These are phyloP conservation scores for Oncorhynchus gorbuscha DNA, from an alignment of 2,113 vertebrate species.

Conservation along the genomic window DNA sequence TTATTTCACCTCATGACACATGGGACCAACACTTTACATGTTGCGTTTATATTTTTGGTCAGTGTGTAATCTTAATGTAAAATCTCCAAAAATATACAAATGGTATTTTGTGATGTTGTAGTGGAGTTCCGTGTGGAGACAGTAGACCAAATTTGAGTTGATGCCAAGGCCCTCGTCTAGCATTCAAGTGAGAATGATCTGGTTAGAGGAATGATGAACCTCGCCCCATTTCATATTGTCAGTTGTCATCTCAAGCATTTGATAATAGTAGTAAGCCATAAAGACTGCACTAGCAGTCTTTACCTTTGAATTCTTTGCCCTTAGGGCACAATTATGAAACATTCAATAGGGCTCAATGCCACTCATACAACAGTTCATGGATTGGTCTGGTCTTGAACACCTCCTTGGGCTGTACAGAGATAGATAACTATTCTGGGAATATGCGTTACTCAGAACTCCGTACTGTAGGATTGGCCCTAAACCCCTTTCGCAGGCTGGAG, in stretches of 20 bases:
- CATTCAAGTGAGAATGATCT: not conserved
- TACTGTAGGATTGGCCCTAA: not conserved
- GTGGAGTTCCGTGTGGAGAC: no score
- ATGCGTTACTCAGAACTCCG: not conserved
- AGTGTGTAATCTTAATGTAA: constrained; percentile 7
- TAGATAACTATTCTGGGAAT: not conserved
- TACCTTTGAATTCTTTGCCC: not conserved
- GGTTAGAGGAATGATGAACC: no score
- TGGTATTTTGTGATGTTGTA: no score
- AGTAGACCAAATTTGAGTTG: no score
- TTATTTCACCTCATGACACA: no score
- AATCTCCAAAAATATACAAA: not conserved
- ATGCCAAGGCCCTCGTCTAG: no score
- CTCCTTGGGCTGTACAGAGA: not conserved
- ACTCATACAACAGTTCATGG: constrained; percentile 3
- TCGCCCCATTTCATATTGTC: no score
- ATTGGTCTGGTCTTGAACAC: constrained; percentile 2
- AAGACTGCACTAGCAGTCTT: not conserved
- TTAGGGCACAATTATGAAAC: not conserved
- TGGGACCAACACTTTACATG: no score
- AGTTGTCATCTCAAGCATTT: no score
- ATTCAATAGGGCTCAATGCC: not conserved
- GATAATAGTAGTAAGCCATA: not conserved
- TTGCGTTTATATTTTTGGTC: no score
- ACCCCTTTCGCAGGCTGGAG: not conserved